These are phyloP conservation scores for Tapirus indicus DNA, from an alignment of 2,797 vertebrate genomes.

Conservation along the genomic window DNA sequence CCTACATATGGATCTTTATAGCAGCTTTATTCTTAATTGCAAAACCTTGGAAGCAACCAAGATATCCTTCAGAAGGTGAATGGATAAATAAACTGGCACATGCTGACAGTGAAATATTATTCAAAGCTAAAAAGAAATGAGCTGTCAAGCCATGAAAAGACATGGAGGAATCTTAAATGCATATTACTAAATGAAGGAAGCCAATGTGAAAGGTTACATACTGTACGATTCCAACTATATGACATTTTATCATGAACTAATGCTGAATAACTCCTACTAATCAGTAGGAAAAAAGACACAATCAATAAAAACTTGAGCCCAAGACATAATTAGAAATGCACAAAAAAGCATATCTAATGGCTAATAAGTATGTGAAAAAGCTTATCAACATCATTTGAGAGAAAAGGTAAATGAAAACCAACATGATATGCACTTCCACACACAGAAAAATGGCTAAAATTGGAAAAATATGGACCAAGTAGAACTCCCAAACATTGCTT, in stretches of 20 bases:
- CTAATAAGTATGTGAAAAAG: not conserved
- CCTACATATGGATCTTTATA: not conserved
- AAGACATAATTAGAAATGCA: not conserved
- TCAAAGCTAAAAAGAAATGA: not conserved
- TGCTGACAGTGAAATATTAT: not conserved
- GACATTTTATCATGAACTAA: not conserved
- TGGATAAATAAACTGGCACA: not conserved
- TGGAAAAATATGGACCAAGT: not conserved
- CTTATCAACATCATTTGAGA: not conserved
- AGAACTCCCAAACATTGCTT: not conserved
- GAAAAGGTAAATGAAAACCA: not conserved
- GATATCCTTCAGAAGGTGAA: not conserved
- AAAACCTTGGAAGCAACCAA: not conserved
- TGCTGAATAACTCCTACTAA: not conserved
- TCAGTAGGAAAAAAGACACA: not conserved
- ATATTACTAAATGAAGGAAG: too few relatives aligned
- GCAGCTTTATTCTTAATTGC: not conserved
- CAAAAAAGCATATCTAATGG: not conserved
- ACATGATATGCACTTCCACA: not conserved
- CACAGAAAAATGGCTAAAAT: not conserved
- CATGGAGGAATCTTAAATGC: not conserved
- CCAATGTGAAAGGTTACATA: not conserved
- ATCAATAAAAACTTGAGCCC: not conserved
- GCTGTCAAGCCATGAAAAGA: not conserved
- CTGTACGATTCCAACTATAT: not conserved